Percentiles rank a stretch among this genome's conserved stretches.
Evolutionary conservation across 2,888 invertebrate genomes (phyloP).

Genomic region (Aspidiotus destructor): DNA sequence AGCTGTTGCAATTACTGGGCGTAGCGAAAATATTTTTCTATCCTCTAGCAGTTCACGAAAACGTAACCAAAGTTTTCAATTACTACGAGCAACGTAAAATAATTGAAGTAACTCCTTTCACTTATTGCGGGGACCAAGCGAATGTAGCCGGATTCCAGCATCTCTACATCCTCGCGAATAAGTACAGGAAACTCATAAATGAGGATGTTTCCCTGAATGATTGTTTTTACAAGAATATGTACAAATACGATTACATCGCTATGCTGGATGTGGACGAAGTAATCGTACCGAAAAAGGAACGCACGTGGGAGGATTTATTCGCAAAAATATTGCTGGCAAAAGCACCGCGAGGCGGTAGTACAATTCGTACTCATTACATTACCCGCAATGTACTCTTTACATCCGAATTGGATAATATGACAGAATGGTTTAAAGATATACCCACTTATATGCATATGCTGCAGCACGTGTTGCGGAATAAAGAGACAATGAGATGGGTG

Average conservation of each 20-base stretch:
- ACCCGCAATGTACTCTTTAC: neutral
- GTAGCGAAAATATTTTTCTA: neutral
- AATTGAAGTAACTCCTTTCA: neutral
- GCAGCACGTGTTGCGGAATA: neutral
- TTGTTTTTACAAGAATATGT: neutral
- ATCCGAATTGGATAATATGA: neutral
- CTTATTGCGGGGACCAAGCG: neutral
- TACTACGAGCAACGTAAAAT: neutral
- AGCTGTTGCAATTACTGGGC: neutral
- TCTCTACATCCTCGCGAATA: neutral
- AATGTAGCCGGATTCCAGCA: neutral
- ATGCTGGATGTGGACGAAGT: conserved; percentile 1
- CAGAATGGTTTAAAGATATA: neutral
- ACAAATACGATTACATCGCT: neutral
- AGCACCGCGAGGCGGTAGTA: too few relatives aligned
- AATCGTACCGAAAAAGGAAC: neutral
- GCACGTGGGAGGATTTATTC: neutral
- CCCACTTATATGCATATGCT: neutral
- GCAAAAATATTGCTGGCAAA: neutral
- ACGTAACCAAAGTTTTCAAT: neutral
- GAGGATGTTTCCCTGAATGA: neutral
- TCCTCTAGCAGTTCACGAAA: neutral
- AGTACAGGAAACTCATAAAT: neutral
- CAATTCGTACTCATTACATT: too few relatives aligned
- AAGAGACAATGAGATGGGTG: neutral